Base-by-base conservation (phyloP, 2,113 vertebrate genomes). In the Genyomyrus donnyi region DNA sequence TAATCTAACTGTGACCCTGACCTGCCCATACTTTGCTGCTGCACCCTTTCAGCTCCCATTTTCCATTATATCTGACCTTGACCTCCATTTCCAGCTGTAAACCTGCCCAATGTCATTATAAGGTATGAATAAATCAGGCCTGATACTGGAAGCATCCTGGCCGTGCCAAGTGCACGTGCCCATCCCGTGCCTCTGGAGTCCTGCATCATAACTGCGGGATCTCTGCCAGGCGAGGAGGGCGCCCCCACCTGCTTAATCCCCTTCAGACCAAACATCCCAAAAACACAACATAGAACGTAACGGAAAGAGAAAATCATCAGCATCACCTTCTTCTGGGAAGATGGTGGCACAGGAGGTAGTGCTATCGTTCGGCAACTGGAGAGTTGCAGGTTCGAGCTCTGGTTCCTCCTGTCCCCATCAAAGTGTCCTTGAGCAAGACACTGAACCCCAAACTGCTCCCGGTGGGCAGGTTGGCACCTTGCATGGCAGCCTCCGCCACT, bases 401-500 rank as follows among this genome's bases (percentile, higher is more conserved):
- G 3, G 39, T 42, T 42, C 39, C 39, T 42, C 39, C 39, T 42
- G 39, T 42, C 39, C 39, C 39, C 39, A 42, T 42, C 39, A 42
- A 42, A 42, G 39, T 42, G 39, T 42, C 39, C 39, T 42, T 42
- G 39, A 42, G 39, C 39, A 42, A 42, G 39, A 42, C 39, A 3
- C 39, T 42, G 39, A 42, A 42, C 39, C 39, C 39, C 39, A 42
- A 42, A 42, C 4, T 42, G 39, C 39, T 42, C 39, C 39, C 39
- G 0, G 39, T 3, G 39, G 0, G 39, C 39, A 42, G 39, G 39
- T 42, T 42, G 39, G 39, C 0, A 0, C 39, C 0, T 42, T 42
- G 39, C 3, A 42, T 42, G 39, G 39, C 39, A 42, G 39, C 39
- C 39, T 42, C 39, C 3, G 0, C 39, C 39, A 3, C 39, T 0